These are phyloP conservation scores for Pheosia tremula DNA, from an alignment of 2,888 invertebrate species.

Conservation along the genomic window DNA sequence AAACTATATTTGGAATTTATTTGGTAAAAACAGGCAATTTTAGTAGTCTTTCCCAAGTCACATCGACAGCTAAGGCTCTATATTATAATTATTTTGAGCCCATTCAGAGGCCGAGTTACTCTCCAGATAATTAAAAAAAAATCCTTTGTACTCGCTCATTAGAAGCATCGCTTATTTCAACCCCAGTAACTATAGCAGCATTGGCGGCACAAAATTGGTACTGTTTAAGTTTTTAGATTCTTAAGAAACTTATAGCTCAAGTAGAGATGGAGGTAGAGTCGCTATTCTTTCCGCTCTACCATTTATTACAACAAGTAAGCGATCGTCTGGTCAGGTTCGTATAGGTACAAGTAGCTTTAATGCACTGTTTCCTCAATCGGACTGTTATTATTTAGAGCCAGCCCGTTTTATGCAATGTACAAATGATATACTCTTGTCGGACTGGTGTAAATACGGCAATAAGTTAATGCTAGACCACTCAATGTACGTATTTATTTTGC, in stretches of 20 bases:
- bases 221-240: no score
- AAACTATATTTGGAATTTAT: neutral
- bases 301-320: neutral
- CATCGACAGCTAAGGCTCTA: no score
- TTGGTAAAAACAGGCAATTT: no score
- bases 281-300: neutral
- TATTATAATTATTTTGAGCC: no score
- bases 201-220: no score
- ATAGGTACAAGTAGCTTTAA: slow-evolving; percentile 45
- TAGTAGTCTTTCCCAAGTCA: neutral
- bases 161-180: no score
- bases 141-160: no score
- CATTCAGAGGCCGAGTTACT: no score
- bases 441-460: slow-evolving; percentile 16
- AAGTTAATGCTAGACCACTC: slow-evolving; percentile 16
- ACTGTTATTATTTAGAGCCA: slow-evolving; percentile 25
- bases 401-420: slow-evolving; percentile 26
- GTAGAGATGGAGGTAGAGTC: no score
- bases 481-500: slow-evolving; percentile 1
- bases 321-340: slow-evolving; percentile 17
- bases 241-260: no score
- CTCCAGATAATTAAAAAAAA: no score
- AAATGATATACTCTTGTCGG: slow-evolving; percentile 31
- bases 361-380: slow-evolving; percentile 59
- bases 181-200: no score